phyloP scores from a whole-genome alignment of 2,797 vertebrate genomes.

The Pogoniulus pusillus region DNA sequence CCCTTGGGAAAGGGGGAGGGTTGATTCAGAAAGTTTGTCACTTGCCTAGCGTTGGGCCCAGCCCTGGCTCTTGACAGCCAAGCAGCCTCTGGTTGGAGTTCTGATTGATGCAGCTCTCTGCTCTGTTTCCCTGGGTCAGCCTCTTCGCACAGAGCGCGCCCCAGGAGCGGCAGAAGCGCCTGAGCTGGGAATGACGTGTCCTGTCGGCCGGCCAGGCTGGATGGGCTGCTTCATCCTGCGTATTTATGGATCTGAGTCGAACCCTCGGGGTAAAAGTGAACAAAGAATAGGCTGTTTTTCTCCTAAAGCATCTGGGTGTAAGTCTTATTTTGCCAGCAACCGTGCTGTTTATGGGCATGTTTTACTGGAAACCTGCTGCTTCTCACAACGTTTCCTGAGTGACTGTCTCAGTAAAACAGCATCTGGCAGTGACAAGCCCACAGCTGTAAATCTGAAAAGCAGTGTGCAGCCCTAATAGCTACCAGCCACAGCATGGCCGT shows the following conservation, averaged over 20 bases:
- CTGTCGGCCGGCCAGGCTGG: neutral
- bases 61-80: neutral
- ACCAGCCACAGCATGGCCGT: slow-evolving; percentile 67
- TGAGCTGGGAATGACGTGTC: neutral
- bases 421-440: slow-evolving; percentile 82
- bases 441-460: slow-evolving; percentile 81
- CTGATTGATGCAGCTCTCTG: neutral
- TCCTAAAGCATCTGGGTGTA: slow-evolving; percentile 75
- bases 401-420: slow-evolving; percentile 80
- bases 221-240: slow-evolving; percentile 29
- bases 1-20: no score
- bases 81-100: neutral
- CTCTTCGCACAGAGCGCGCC: neutral
- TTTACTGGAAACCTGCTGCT: slow-evolving; percentile 83
- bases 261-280: slow-evolving; percentile 69
- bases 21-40: no score
- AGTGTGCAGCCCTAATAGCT: slow-evolving; percentile 77
- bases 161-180: neutral
- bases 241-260: slow-evolving; percentile 59
- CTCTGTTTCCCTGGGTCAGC: neutral
- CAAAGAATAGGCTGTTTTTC: slow-evolving; percentile 73
- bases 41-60: no score
- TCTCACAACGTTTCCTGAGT: slow-evolving; percentile 79
- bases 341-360: slow-evolving; percentile 80
- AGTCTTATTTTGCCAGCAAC: slow-evolving; percentile 78